Base-by-base conservation (phyloP, 2,797 vertebrate genomes). In the Acanthurus leucopareius region DNA sequence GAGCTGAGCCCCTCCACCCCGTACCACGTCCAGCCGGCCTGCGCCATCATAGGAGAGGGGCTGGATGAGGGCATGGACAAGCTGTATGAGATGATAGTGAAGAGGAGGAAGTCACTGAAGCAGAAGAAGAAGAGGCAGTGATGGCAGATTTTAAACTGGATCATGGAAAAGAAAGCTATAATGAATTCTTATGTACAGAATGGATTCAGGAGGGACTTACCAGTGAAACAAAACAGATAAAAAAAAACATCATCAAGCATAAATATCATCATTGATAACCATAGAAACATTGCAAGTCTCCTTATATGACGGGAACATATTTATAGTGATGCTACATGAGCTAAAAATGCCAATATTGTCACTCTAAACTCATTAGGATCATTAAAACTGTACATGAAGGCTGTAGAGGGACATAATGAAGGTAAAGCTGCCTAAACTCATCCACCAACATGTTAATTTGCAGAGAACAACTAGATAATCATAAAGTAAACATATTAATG, bases 41-140 rank as follows among this genome's bases (percentile, higher is more conserved):
- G 98, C 89, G 98, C 98, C 91, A 99, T 99, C 93, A 99, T 98
- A 44, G 98, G 98, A 54, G 98, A 99, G 92, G 98, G 98, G 49
- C 96, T 99, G 63, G 96, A 97, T 13, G 98, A 99, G 91, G 98
- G 98, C 89, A 98, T 99, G 98, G 97, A 99, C 94, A 98, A 97
- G 90, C 95, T 99, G 65, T 98, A 98, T 10, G 97, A 98, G 94
- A 99, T 99, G 98, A 99, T 99, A 69, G 94, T 98, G 54, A 99
- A 98, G 87, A 96, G 97, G 85, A 96, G 97, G 87, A 99, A 98
- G 94, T 95, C 96, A 16, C 94, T 98, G 72, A 98, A 98, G 93
- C 97, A 98, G 92, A 98, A 97, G 93, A 99, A 97, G 94, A 99
- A 97, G 92, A 88, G 73, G 64, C 88, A 83, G 80, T 93, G 88